Evolutionary conservation across 30 jellyfish, hydroid and myxozoan genomes (phyloP).

Genomic region (Nemopilema nomurai): DNA sequence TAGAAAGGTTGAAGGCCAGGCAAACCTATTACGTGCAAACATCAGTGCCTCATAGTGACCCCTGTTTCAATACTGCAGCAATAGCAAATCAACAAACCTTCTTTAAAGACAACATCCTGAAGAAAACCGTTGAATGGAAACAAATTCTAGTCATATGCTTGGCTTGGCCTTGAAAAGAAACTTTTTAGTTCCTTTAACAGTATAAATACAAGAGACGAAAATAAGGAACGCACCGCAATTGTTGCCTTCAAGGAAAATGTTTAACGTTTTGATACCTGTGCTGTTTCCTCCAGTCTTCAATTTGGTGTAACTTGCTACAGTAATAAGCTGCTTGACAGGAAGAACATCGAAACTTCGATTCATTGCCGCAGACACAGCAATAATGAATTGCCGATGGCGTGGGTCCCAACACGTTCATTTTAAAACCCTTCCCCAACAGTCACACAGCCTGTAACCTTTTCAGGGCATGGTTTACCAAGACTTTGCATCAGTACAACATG

Average conservation of each 20-base stretch:
- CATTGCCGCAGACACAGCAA: conserved; percentile 48
- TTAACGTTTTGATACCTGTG: conserved; percentile 44
- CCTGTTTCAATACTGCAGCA: too few species aligned
- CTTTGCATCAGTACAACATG: too few species aligned
- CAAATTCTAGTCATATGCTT: too few species aligned
- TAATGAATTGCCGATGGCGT: neutral
- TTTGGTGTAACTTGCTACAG: conserved; percentile 65
- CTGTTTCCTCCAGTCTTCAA: conserved; percentile 55
- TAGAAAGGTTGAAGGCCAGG: too few species aligned
- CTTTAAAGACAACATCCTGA: too few species aligned
- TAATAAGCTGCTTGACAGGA: conserved; percentile 61
- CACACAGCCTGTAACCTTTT: neutral
- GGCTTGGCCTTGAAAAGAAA: too few species aligned
- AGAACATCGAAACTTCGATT: conserved; percentile 64
- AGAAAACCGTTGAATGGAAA: too few species aligned
- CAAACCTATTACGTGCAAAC: too few species aligned
- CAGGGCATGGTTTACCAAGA: too few species aligned
- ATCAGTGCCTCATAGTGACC: too few species aligned
- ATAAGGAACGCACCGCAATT: neutral
- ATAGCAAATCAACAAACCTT: too few species aligned
- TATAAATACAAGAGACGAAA: neutral
- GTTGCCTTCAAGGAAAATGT: neutral
- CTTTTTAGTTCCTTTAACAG: neutral
- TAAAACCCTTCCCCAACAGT: neutral
- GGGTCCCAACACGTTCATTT: conserved; percentile 9